Conservation (phyloP, 1,140 invertebrate genomes). For the Trichomalopsis sarcophagae region DNA sequence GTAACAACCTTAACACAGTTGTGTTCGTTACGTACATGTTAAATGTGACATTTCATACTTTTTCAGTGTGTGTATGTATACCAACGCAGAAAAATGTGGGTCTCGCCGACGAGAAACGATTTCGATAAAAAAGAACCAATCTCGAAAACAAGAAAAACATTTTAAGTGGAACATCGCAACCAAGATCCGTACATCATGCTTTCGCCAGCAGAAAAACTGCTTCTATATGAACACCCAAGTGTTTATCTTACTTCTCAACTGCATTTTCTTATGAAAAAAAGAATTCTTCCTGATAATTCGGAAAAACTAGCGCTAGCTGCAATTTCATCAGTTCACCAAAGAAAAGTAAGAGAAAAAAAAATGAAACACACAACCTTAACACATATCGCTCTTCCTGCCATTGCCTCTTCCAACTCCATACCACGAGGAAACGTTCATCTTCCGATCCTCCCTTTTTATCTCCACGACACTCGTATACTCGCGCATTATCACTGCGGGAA, state of each 20-base stretch:
- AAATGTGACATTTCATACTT: too few relatives aligned
- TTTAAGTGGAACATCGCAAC: not conserved
- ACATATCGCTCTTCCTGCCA: not conserved
- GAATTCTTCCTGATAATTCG: not conserved
- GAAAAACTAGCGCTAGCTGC: not conserved
- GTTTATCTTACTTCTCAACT: not conserved
- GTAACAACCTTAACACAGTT: too few relatives aligned
- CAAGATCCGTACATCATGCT: too few relatives aligned
- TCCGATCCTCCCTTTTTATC: not conserved
- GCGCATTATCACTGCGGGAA: not conserved
- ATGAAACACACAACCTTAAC: not conserved
- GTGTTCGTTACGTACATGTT: too few relatives aligned
- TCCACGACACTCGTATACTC: not conserved
- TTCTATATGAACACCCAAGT: not conserved
- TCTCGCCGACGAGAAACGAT: too few relatives aligned
- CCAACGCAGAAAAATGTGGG: too few relatives aligned
- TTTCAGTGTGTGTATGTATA: too few relatives aligned
- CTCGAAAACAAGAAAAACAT: conserved; percentile 2
- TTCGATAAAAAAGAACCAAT: not conserved
- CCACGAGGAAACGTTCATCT: not conserved
- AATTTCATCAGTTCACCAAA: not conserved
- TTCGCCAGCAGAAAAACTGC: too few relatives aligned
- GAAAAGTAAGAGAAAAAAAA: not conserved
- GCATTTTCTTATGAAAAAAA: not conserved
- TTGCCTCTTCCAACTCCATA: not conserved